These are phyloP conservation scores for Atopsyche davidsoni DNA, from an alignment of 1,140 invertebrate species.

Conservation along the genomic window DNA sequence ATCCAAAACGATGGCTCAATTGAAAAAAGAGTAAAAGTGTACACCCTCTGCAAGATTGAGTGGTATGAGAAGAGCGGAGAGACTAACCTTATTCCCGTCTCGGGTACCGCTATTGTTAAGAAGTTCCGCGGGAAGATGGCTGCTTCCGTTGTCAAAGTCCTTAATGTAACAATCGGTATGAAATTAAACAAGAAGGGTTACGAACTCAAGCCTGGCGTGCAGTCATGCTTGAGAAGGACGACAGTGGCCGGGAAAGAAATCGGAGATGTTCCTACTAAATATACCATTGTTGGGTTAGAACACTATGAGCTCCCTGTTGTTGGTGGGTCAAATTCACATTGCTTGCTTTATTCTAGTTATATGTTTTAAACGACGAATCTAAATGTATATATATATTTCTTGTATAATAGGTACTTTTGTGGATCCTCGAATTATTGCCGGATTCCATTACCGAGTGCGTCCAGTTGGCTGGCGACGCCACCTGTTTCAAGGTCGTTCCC, in stretches of 20 bases:
- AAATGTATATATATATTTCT: no score
- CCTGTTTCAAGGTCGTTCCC: constrained; percentile 59
- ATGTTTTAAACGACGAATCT: not conserved
- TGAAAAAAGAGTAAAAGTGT: constrained; percentile 59
- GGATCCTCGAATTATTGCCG: constrained; percentile 64
- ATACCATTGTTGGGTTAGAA: constrained; percentile 61
- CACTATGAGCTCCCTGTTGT: constrained; percentile 68
- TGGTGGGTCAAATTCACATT: constrained; percentile 47
- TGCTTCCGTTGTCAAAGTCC: constrained; percentile 48
- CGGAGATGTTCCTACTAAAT: constrained; percentile 60
- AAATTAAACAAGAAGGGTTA: constrained; percentile 53
- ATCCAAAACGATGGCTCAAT: constrained; percentile 46
- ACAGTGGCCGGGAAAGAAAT: constrained; percentile 55
- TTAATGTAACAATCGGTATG: constrained; percentile 53
- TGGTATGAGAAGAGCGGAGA: constrained; percentile 58
- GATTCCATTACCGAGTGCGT: constrained; percentile 66
- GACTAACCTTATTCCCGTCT: constrained; percentile 51
- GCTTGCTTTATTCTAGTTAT: not conserved
- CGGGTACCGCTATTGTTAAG: constrained; percentile 50
- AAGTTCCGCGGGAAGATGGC: constrained; percentile 43
- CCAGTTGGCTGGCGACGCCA: constrained; percentile 54
- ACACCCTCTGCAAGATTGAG: constrained; percentile 58
- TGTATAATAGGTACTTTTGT: constrained; percentile 61
- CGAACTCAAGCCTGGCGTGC: constrained; percentile 56
- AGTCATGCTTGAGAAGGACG: constrained; percentile 52